These are phyloP conservation scores for Drosophila birchii DNA, from an alignment of 2,888 invertebrate species.

Conservation along the genomic window DNA sequence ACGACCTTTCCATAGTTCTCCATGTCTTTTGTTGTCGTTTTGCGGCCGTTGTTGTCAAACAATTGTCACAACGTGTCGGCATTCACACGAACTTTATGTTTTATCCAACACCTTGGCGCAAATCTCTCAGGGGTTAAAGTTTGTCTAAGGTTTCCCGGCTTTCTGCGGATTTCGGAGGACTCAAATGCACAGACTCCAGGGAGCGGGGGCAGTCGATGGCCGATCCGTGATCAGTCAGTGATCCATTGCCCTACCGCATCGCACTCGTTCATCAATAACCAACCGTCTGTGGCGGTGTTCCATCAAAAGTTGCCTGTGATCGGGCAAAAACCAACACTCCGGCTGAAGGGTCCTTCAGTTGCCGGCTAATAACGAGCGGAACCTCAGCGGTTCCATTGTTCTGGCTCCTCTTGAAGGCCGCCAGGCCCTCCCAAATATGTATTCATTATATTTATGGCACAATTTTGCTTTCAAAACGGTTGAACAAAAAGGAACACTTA, in stretches of 20 bases:
- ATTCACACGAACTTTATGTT: slow-evolving; percentile 83
- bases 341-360: slow-evolving; percentile 71
- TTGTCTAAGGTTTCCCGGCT: slow-evolving; percentile 14
- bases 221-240: slow-evolving; percentile 17
- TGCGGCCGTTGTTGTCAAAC: slow-evolving; percentile 70
- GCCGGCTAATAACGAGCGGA: slow-evolving; percentile 63
- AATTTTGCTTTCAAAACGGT: slow-evolving; percentile 59
- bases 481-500: slow-evolving; percentile 67
- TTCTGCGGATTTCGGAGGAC: not conserved
- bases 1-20: slow-evolving; percentile 69
- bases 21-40: slow-evolving; percentile 36
- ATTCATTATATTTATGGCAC: slow-evolving; percentile 79
- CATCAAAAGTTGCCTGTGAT: slow-evolving; percentile 69
- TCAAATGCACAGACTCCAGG: not conserved
- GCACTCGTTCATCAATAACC: slow-evolving; percentile 73
- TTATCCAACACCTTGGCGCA: slow-evolving; percentile 74
- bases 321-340: slow-evolving; percentile 75
- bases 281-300: slow-evolving; percentile 81
- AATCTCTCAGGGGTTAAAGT: slow-evolving; percentile 51
- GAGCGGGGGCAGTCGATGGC: not conserved
- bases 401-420: slow-evolving; percentile 17
- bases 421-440: slow-evolving; percentile 47
- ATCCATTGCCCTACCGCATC: slow-evolving; percentile 79
- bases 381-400: slow-evolving; percentile 56
- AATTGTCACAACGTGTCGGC: slow-evolving; percentile 81